Percentiles rank a stretch among this genome's conserved stretches.
Conservation (phyloP, 2,797 vertebrate genomes). For the Triplophysa yarkandensis region DNA sequence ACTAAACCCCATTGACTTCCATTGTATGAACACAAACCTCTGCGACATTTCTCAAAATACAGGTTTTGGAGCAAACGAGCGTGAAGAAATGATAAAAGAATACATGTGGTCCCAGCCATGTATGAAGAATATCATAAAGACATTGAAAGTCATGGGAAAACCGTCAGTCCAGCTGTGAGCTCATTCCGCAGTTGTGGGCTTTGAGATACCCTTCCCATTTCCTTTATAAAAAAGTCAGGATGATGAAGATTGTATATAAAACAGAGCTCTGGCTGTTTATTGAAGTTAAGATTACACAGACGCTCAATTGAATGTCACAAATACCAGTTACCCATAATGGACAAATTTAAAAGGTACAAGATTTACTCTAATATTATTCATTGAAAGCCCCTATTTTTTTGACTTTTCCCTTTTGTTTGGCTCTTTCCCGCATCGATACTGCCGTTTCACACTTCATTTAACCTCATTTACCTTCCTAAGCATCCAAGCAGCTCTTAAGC, state of each 20-base stretch:
- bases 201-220: neutral
- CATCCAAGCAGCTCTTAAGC: slow-evolving; percentile 24
- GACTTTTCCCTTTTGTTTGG: neutral
- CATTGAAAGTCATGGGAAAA: neutral
- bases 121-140: neutral
- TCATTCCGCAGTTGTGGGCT: neutral
- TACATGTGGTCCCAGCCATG: neutral
- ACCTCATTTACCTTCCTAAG: slow-evolving; percentile 40
- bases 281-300: neutral
- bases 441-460: slow-evolving; percentile 42
- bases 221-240: neutral
- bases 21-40: too few relatives aligned
- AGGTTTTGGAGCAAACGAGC: too few relatives aligned
- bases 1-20: too few relatives aligned
- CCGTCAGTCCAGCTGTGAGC: neutral
- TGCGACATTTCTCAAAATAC: too few relatives aligned
- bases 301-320: neutral
- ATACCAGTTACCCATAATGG: slow-evolving; percentile 25
- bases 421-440: slow-evolving; percentile 14
- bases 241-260: neutral
- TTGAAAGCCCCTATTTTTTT: neutral
- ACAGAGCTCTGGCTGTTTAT: neutral
- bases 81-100: too few relatives aligned
- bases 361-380: slow-evolving; percentile 5
- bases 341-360: slow-evolving; percentile 20